Evolutionary conservation across 2,888 invertebrate species (phyloP).

Genomic region (Morpho achilles): DNA sequence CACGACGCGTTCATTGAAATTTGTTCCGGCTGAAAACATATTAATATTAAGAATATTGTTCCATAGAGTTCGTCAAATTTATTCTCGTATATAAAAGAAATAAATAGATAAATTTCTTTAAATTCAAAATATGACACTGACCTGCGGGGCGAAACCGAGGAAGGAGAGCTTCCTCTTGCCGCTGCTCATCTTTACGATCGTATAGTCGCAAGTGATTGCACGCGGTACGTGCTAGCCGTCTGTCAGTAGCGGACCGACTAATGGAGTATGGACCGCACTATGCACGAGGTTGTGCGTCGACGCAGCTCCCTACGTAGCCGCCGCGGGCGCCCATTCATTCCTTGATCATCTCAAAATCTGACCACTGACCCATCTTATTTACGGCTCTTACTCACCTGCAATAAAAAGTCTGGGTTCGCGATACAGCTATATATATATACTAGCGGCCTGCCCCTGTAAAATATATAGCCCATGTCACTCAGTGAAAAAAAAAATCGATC

Average conservation of each 20-base stretch:
- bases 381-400: constrained; percentile 19
- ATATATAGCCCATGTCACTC: too few species aligned
- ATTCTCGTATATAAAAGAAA: too few species aligned
- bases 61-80: too few species aligned
- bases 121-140: constrained; percentile 41
- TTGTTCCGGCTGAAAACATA: too few species aligned
- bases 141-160: constrained; percentile 83
- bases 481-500: too few species aligned
- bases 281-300: constrained; percentile 13
- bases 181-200: constrained; percentile 56
- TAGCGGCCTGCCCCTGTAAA: too few species aligned
- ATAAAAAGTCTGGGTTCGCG: not conserved
- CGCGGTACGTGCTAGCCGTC: constrained; percentile 29
- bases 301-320: constrained; percentile 21
- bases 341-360: constrained; percentile 1
- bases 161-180: constrained; percentile 86
- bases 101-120: not conserved
- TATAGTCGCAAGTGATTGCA: constrained; percentile 21
- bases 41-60: too few species aligned
- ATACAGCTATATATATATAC: too few species aligned
- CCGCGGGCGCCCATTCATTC: constrained; percentile 12
- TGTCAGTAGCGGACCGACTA: constrained; percentile 37
- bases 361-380: not conserved
- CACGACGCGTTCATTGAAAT: too few species aligned
- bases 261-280: constrained; percentile 10